Evolutionary conservation across 2,888 invertebrate genomes (phyloP), one percentile per base, ranked within the genome.

Genomic region (Pristionchus entomophagus): DNA sequence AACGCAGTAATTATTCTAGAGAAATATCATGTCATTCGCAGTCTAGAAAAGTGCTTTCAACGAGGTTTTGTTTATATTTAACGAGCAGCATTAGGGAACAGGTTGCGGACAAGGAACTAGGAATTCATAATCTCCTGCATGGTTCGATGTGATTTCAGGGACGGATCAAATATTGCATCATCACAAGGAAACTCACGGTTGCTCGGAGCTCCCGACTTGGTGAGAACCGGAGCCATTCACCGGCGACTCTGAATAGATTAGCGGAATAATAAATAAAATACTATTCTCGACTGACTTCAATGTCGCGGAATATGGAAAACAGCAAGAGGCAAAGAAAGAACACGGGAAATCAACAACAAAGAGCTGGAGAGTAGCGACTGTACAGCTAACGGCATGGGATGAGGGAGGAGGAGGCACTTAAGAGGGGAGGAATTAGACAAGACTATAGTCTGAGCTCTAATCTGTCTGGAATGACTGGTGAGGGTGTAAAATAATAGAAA

Each of bases 141-240:
- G 45, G 26, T n/a, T n/a, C n/a, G n/a, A n/a, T n/a, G n/a, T n/a
- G n/a, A n/a, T n/a, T n/a, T n/a, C n/a, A n/a, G n/a, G n/a, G n/a
- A n/a, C n/a, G n/a, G n/a, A n/a, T n/a, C n/a, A n/a, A n/a, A n/a
- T n/a, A n/a, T n/a, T n/a, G n/a, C n/a, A n/a, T n/a, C n/a, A n/a
- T n/a, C n/a, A n/a, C n/a, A n/a, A n/a, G n/a, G n/a, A n/a, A n/a
- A 49, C 41, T 77, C 12, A 82, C 82, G 82, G 26, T 82, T 82
- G 59, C 82, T 82, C 3, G 82, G 82, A 14, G 82, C 82, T 35
- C 82, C 82, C 38, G 82, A 82, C 59, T 82, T 82, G 26, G 82
- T 82, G 59, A 82, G 53, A 59, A 32, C 59, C 59, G 82, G 82
- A 56, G 82, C 82, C 82, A 82, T 82, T 4, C 41, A 77, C 26